Percentiles rank a stretch among this genome's conserved stretches.
Conservation (phyloP, 2,113 vertebrate species). For the Glaucomys volans region DNA sequence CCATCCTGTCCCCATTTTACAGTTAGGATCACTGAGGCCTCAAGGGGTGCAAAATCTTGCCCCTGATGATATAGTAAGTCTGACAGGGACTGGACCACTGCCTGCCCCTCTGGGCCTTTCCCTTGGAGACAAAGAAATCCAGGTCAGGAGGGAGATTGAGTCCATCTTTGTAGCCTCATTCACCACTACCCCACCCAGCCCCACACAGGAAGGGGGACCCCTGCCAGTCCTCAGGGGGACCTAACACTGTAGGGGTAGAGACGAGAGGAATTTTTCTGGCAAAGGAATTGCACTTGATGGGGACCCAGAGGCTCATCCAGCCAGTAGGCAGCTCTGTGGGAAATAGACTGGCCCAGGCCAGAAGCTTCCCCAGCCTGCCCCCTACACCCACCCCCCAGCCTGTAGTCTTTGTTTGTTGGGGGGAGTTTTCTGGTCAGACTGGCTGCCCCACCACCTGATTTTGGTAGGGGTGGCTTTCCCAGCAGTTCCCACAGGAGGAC, state of each 20-base stretch:
- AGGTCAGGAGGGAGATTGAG: background rate
- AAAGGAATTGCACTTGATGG: background rate
- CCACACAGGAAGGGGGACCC: background rate
- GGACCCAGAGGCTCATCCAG: background rate
- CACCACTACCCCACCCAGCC: background rate
- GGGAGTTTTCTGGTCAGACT: slow-evolving; percentile 55
- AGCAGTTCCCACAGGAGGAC: slow-evolving; percentile 58
- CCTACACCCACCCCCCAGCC: background rate
- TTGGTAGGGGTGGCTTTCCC: slow-evolving; percentile 54
- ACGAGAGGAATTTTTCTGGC: background rate
- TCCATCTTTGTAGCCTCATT: background rate
- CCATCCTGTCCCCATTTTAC: background rate
- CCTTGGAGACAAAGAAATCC: background rate
- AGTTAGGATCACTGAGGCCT: background rate
- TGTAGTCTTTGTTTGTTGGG: slow-evolving; percentile 29
- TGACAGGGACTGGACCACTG: background rate
- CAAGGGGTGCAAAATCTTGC: background rate
- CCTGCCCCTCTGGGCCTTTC: background rate
- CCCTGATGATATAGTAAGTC: background rate
- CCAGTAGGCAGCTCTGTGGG: background rate
- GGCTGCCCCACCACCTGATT: slow-evolving; percentile 1
- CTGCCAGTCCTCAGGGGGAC: background rate
- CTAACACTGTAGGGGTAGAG: background rate
- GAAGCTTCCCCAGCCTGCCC: slow-evolving; percentile 60
- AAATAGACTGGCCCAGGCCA: slow-evolving; percentile 20